A percentile compares a stretch with the other conserved stretches of the same genome.
phyloP scores from a whole-genome alignment of 2,113 vertebrate genomes.

The Atrichornis clamosus region DNA sequence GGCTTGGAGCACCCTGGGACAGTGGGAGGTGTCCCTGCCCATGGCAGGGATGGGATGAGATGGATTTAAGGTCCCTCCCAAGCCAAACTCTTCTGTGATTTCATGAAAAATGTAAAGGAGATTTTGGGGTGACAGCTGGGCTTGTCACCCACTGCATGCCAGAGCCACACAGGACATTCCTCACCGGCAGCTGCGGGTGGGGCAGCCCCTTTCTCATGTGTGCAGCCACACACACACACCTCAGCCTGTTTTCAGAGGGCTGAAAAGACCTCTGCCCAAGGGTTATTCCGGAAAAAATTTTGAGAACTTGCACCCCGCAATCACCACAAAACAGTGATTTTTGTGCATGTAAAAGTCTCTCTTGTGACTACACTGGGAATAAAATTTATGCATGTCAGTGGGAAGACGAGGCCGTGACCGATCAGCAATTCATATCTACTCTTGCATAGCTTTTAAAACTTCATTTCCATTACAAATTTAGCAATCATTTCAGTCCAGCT shows the following conservation, averaged over 20 bases:
- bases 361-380: background rate
- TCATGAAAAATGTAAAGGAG: background rate
- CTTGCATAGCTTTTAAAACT: background rate
- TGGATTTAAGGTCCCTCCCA: background rate
- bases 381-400: background rate
- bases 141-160: no score
- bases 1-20: rapidly evolving
- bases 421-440: background rate
- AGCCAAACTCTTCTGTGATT: background rate
- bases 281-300: background rate
- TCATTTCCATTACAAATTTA: background rate
- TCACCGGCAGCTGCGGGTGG: rapidly evolving
- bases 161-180: rapidly evolving
- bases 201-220: background rate
- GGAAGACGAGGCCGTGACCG: background rate
- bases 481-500: background rate
- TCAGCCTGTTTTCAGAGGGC: background rate
- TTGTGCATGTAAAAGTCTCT: no score
- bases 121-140: rapidly evolving
- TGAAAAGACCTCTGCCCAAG: background rate
- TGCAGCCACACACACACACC: background rate
- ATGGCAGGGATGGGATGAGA: no score
- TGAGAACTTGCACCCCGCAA: background rate
- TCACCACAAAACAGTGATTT: background rate
- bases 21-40: background rate